Evolutionary conservation across 2,888 invertebrate species (phyloP), one percentile per base, ranked within the genome.

Genomic region (Amaurobius ferox): DNA sequence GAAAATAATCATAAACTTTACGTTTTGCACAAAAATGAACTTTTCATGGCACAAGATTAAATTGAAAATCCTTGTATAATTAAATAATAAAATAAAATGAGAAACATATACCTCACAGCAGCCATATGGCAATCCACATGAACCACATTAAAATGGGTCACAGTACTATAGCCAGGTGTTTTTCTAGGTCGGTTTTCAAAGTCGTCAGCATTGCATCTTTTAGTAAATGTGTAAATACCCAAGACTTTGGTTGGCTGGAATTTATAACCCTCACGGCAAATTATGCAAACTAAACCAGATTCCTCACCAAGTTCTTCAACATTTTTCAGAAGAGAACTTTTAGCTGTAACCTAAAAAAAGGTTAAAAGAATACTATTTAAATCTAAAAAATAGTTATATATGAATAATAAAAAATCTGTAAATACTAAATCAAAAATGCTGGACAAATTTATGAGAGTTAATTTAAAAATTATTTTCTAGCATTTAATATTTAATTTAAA

Each of bases 41-140:
- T n/a, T n/a, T n/a, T n/a, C n/a, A n/a, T n/a, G n/a, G n/a, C n/a
- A n/a, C n/a, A n/a, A n/a, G n/a, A n/a, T n/a, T n/a, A n/a, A n/a
- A n/a, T n/a, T n/a, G n/a, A n/a, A n/a, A n/a, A n/a, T n/a, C n/a
- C n/a, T n/a, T n/a, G n/a, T n/a, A n/a, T n/a, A n/a, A n/a, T n/a
- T n/a, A n/a, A n/a, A n/a, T n/a, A n/a, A n/a, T n/a, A n/a, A 5
- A 35, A 35, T 7, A 9, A 35, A 9, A 35, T 7, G 9, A 35
- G 35, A 35, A 35, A 35, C 72, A n/a, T n/a, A n/a, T 93, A 94
- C 91, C 97, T 93, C 70, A 99, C 98, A 30, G 99, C 99, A 0
- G 97, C 96, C 94, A 97, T 97, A 92, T 99, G 99, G 90, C 99
- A 99, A 91, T 99, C 99, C 2, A 98, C 95, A 92, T 99, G 99